Evolutionary conservation across 2,888 invertebrate genomes (phyloP), one percentile per base, ranked within the genome.

Genomic region (Sisyra terminalis): DNA sequence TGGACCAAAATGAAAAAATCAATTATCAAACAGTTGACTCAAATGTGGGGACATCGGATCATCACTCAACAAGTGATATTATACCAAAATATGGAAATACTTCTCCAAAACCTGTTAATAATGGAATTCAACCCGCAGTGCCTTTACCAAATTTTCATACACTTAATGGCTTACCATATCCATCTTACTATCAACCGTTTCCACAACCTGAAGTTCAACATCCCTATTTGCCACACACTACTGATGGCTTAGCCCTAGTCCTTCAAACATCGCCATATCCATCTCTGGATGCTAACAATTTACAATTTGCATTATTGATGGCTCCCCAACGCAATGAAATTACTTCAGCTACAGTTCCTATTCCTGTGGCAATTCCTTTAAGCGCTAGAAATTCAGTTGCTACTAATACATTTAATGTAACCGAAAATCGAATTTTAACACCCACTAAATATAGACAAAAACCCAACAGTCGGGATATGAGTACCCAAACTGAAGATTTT

Each of bases 401-500:
- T 7, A 34, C 41, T 2, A 34, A 41, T 34, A 32, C 32, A 1
- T 11, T 18, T 2, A 18, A 16, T 2, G 6, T 41, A 31, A 63
- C 63, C 2, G 66, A 68, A 52, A 67, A 66, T 47, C 55, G 73
- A 38, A 55, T 74, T 8, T 57, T 75, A 42, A 75, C 75, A 0
- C 75, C 75, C 1, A 71, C 71, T 49, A 65, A 68, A 47, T 73
- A 67, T 50, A 52, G 65, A 45, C 54, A 52, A 31, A 66, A 71
- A 46, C 58, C 63, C 44, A 63, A 60, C 48, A 63, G 65, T 44
- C 71, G 72, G 52, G 78, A 80, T 52, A 77, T 68, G 41, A 69
- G 70, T 40, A 80, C 80, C n/a, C 80, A 81, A 61, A 81, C 80
- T 1, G 78, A 79, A 47, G 43, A 41, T 16, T 43, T 34, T 32